A percentile compares a stretch with the other conserved stretches of the same genome.
Conservation (phyloP, 2,113 vertebrate species). For the Oncorhynchus nerka region DNA sequence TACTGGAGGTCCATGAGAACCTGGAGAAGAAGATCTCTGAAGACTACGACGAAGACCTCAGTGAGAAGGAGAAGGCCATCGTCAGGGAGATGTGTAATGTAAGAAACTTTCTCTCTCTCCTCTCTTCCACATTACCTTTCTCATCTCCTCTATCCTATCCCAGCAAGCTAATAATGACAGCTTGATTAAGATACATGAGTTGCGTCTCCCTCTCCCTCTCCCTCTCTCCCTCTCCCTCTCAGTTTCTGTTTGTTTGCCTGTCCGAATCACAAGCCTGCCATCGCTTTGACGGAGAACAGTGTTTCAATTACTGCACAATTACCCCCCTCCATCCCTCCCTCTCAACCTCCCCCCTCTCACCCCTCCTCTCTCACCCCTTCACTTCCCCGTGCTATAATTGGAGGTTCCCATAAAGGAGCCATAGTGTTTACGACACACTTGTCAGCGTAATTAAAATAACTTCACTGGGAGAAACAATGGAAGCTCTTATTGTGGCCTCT, state of each 20-base stretch:
- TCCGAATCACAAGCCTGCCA: background rate
- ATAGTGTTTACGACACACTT: slow-evolving; percentile 26
- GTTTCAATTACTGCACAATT: background rate
- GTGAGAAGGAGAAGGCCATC: slow-evolving; percentile 92
- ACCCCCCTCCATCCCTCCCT: background rate
- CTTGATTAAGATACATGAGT: background rate
- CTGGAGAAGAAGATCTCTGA: slow-evolving; percentile 84
- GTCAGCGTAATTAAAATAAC: slow-evolving; percentile 52
- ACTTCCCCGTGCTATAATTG: slow-evolving; percentile 35
- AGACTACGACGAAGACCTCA: slow-evolving; percentile 87
- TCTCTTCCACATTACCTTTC: background rate
- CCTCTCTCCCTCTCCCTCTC: no score
- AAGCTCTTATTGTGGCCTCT: slow-evolving; percentile 8
- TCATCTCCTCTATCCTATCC: background rate
- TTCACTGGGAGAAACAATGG: slow-evolving; percentile 33
- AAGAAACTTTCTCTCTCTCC: slow-evolving; percentile 32
- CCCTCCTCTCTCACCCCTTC: slow-evolving; percentile 1
- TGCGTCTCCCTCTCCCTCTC: background rate
- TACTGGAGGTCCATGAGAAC: slow-evolving; percentile 91
- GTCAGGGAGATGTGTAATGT: slow-evolving; percentile 96
- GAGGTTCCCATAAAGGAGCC: slow-evolving; percentile 9
- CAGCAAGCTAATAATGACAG: background rate
- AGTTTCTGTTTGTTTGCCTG: background rate
- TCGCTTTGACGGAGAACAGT: background rate
- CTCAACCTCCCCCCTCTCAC: background rate